Evolutionary conservation across 1,140 invertebrate species (phyloP).

Genomic region (Stenopsyche tienmushanensis): DNA sequence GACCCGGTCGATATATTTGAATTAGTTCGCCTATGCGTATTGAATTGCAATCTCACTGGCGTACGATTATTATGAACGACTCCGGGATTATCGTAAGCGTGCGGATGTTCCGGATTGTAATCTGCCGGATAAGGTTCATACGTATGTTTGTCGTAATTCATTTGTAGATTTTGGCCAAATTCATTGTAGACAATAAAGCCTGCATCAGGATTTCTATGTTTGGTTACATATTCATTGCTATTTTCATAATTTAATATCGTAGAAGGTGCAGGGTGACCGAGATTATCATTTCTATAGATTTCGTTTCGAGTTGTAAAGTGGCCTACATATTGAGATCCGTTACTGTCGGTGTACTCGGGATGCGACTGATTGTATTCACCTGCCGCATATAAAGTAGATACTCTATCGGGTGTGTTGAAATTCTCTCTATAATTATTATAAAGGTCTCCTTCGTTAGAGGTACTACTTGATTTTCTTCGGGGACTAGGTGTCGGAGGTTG

Average conservation of each 20-base stretch:
- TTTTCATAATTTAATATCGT: slow-evolving; percentile 30
- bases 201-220: slow-evolving; percentile 34
- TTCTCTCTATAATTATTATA: slow-evolving; percentile 48
- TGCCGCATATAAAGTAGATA: slow-evolving; percentile 58
- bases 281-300: slow-evolving; percentile 37
- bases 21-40: slow-evolving; percentile 65
- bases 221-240: slow-evolving; percentile 35
- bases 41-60: slow-evolving; percentile 51
- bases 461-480: slow-evolving; percentile 66
- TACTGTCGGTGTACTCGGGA: slow-evolving; percentile 31
- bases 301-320: slow-evolving; percentile 32
- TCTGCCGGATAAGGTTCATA: slow-evolving; percentile 44
- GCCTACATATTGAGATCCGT: slow-evolving; percentile 34
- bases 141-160: slow-evolving; percentile 41
- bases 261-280: slow-evolving; percentile 23
- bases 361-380: slow-evolving; percentile 48
- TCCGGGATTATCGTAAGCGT: slow-evolving; percentile 64
- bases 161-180: slow-evolving; percentile 32
- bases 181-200: slow-evolving; percentile 39
- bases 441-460: slow-evolving; percentile 61
- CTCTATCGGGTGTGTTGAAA: slow-evolving; percentile 48
- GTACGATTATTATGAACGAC: slow-evolving; percentile 56
- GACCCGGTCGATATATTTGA: slow-evolving; percentile 72
- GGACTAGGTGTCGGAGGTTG: slow-evolving; percentile 70
- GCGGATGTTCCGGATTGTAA: slow-evolving; percentile 50